phyloP scores from a whole-genome alignment of 1,140 invertebrate genomes.

The Plectrocnemia conspersa region DNA sequence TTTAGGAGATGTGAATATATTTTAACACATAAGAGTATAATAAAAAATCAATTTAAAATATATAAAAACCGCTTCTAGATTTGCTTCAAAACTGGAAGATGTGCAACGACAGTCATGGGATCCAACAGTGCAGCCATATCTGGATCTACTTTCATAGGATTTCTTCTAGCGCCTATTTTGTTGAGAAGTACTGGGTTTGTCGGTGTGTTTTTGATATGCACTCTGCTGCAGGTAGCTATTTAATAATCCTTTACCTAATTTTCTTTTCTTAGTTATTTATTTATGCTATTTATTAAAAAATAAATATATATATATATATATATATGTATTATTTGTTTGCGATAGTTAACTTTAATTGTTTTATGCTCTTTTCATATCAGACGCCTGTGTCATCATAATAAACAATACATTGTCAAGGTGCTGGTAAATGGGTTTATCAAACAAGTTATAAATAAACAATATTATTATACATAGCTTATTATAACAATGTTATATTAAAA shows the following conservation, averaged over 20 bases:
- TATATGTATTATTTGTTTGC: too few species aligned
- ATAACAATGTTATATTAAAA: too few species aligned
- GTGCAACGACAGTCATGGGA: conserved; percentile 19
- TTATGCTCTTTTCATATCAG: too few species aligned
- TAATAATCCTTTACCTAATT: background rate
- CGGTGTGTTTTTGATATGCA: conserved; percentile 11
- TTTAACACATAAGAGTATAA: background rate
- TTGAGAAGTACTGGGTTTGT: conserved; percentile 11
- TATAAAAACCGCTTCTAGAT: conserved; percentile 13
- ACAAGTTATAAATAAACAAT: too few species aligned
- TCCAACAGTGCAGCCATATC: conserved; percentile 18
- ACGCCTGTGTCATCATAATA: too few species aligned
- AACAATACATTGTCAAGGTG: too few species aligned
- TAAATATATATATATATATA: too few species aligned
- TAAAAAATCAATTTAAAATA: background rate
- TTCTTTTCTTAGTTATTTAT: too few species aligned
- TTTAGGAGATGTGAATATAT: conserved; percentile 23
- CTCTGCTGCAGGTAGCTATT: conserved; percentile 9
- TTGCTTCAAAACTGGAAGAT: conserved; percentile 24
- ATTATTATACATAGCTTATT: too few species aligned
- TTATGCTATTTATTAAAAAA: too few species aligned
- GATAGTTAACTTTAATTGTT: too few species aligned
- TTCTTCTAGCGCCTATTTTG: conserved; percentile 13
- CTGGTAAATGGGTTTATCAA: too few species aligned
- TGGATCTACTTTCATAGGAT: conserved; percentile 14